Conservation (phyloP, 2,888 invertebrate genomes). For the Micropterix aruncella region DNA sequence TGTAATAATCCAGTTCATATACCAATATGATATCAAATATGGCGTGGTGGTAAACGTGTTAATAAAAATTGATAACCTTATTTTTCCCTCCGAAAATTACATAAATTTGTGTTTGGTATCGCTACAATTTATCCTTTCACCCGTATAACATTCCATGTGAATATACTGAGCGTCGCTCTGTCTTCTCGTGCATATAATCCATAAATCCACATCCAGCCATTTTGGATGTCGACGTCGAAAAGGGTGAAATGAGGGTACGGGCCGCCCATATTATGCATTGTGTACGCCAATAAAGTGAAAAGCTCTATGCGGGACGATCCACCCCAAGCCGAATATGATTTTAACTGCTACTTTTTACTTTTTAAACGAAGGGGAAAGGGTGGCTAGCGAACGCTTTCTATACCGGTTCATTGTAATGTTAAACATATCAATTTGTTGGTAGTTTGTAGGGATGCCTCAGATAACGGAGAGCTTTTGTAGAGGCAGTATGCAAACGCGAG, state of each 20-base stretch:
- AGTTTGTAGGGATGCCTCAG: conserved; percentile 27
- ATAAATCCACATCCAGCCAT: background rate
- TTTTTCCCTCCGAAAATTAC: too few species aligned
- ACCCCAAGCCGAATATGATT: background rate
- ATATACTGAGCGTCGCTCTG: too few species aligned
- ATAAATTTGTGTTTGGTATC: too few species aligned
- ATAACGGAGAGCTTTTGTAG: background rate
- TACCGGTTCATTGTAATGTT: conserved; percentile 10
- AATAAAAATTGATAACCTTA: too few species aligned
- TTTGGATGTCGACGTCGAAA: background rate
- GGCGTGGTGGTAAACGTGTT: too few species aligned
- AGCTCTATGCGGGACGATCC: background rate
- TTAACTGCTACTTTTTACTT: background rate
- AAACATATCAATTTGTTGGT: conserved; percentile 42
- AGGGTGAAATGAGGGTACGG: background rate
- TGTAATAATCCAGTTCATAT: too few species aligned
- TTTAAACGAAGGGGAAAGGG: background rate
- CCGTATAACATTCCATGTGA: too few species aligned
- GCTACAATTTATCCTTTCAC: too few species aligned
- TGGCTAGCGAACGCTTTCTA: background rate
- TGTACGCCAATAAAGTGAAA: background rate
- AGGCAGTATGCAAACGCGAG: too few species aligned
- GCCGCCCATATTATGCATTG: background rate
- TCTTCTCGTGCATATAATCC: too few species aligned
- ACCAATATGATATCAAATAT: too few species aligned